Evolutionary conservation across 2,888 invertebrate species (phyloP), one percentile per base, ranked within the genome.

Genomic region (Cenopis cana): DNA sequence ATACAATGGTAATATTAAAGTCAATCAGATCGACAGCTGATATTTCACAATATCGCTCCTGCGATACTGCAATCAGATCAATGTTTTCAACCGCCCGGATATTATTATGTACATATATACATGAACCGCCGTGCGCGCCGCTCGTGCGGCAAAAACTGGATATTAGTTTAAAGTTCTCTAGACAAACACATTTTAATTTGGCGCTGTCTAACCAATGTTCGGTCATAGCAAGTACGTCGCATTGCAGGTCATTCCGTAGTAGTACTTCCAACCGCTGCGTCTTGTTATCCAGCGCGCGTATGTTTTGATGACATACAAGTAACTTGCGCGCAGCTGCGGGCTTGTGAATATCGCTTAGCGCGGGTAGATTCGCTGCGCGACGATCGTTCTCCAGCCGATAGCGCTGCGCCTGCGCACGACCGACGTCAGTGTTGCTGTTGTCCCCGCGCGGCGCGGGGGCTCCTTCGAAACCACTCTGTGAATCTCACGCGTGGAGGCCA

Each of bases 401-500:
- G 14, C 18, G 52, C n/a, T 8, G 17, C n/a, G n/a, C n/a, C 0
- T 49, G 56, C 36, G 36, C 36, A 4, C 0, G 8, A 3, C 36
- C n/a, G 9, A 1, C 9, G 56, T 10, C 17, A 8, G 8, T 17
- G 12, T 1, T 5, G 2, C 29, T 5, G n/a, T 5, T n/a, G 33
- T 17, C 56, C 36, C 33, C 56, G 56, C 56, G 33, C 36, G n/a
- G 17, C 14, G 56, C 56, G 56, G 17, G 56, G 56, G 56, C 33
- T n/a, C 20, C 10, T 54, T 14, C 10, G 54, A 55, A 55, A 55
- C 55, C 55, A 55, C 29, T 55, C 2, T 3, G 56, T 36, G 33
- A 36, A 33, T 36, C n/a, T 55, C 1, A 65, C 55, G 4, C 64
- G 14, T 20, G 20, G 54, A 0, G 64, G 64, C 64, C 64, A 65